phyloP scores from a whole-genome alignment of 2,888 invertebrate species.

The Ormyrus rosae region DNA sequence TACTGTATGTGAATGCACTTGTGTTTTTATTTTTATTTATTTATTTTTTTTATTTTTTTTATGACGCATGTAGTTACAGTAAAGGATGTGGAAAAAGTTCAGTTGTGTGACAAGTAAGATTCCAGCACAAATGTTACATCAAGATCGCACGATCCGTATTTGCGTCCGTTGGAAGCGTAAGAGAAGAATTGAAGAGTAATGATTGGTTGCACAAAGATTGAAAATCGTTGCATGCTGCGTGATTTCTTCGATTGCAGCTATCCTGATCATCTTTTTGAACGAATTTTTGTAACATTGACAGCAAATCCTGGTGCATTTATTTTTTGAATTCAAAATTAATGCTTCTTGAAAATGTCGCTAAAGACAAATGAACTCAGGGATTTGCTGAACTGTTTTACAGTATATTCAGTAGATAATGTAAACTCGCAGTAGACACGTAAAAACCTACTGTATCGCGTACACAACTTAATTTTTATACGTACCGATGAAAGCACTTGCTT shows the following conservation, averaged over 20 bases:
- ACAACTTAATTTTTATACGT: conserved; percentile 34
- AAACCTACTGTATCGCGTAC: conserved; percentile 32
- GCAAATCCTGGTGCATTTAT: conserved; percentile 23
- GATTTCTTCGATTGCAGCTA: conserved; percentile 31
- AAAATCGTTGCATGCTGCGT: conserved; percentile 48
- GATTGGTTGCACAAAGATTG: conserved; percentile 28
- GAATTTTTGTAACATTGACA: conserved; percentile 23
- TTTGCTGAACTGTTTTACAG: conserved; percentile 33
- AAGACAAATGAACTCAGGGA: conserved; percentile 10
- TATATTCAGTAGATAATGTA: conserved; percentile 41
- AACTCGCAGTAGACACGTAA: conserved; percentile 22
- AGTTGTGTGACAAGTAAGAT: background rate
- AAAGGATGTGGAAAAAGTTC: background rate
- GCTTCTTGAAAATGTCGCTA: background rate
- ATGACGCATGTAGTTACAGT: conserved; percentile 27
- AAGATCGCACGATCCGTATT: conserved; percentile 28
- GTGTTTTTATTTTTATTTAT: conserved; percentile 21
- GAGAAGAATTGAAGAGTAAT: conserved; percentile 8
- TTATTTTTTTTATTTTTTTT: conserved; percentile 26
- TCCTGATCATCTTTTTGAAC: conserved; percentile 10
- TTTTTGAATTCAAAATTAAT: background rate
- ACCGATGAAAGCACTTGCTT: conserved; percentile 46
- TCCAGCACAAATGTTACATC: conserved; percentile 21
- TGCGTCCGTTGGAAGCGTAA: conserved; percentile 2
- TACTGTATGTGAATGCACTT: conserved; percentile 19